Evolutionary conservation across 2,888 invertebrate species (phyloP), one percentile per base, ranked within the genome.

Genomic region (Netelia fuscicornis): DNA sequence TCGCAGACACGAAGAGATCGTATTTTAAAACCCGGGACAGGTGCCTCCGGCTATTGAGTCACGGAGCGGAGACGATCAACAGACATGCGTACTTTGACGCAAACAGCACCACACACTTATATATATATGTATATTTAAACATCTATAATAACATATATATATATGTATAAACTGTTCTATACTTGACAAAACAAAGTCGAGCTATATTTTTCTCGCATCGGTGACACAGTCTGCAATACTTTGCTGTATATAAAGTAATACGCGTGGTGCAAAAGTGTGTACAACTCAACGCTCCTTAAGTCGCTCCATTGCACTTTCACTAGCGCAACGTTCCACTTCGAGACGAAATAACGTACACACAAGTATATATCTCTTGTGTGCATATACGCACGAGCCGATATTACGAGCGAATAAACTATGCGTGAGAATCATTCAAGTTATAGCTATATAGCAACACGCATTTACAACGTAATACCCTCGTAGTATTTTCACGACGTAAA

Each of bases 121-220:
- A 6, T 56, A 30, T 11, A 20, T 17, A 56, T 11, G 52, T 42
- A 20, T 20, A 20, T 20, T 17, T 17, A 17, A 17, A 25, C 42
- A 20, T n/a, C 5, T 77, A 76, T 56, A 65, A 76, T 56, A 65
- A 44, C 23, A 68, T 23, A 52, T 44, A 62, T 64, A 62, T 64
- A 8, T 56, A 58, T 17, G n/a, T n/a, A 58, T 58, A 58, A 58
- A 58, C 11, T 20, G 23, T 42, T 54, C 76, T 62, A 44, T 56
- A 71, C 67, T 67, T 72, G 68, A 70, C 78, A 83, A 80, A 83
- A 80, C 79, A 83, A 83, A 83, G 79, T 75, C 65, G 79, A n/a
- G 58, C 79, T 75, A 62, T 75, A 83, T 83, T 83, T 83, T 83
- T 80, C 83, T 64, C 76, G 83, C 64, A 83, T 83, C 79, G 79